Percentiles rank a stretch among this genome's conserved stretches.
Conservation (phyloP, 2,888 invertebrate species). For the Spodoptera littoralis region DNA sequence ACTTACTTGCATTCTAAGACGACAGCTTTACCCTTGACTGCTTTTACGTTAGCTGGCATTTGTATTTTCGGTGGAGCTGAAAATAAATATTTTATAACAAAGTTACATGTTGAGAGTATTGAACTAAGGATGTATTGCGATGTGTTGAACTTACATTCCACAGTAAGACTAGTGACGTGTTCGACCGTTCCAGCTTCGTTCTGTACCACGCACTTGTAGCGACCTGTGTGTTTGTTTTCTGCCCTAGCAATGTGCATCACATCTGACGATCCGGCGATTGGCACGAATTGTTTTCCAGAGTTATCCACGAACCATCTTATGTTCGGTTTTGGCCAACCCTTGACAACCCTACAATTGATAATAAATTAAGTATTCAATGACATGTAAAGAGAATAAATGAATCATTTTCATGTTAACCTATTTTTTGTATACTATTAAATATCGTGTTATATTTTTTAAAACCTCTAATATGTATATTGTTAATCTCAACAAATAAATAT, state of each 20-base stretch:
- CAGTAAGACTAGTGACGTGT: conserved; percentile 37
- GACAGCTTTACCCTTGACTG: conserved; percentile 20
- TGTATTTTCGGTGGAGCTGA: conserved; percentile 26
- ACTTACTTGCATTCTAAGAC: conserved; percentile 45
- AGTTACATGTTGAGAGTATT: neutral
- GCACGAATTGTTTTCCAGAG: neutral
- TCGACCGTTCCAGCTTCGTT: conserved; percentile 25
- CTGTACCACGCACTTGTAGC: conserved; percentile 39
- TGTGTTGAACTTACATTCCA: conserved; percentile 52
- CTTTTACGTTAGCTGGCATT: conserved; percentile 5
- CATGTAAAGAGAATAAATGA: no score
- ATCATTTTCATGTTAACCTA: no score
- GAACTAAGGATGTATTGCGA: no score
- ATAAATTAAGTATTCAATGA: neutral
- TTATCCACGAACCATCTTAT: conserved; percentile 30
- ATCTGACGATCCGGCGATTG: conserved; percentile 1
- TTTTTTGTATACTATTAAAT: no score
- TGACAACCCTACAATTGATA: conserved; percentile 15
- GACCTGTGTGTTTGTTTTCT: conserved; percentile 20
- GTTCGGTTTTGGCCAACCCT: conserved; percentile 37
- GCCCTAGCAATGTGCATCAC: conserved; percentile 13
- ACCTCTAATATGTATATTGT: neutral
- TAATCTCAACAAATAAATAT: conserved; percentile 1
- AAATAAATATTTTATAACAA: conserved; percentile 5
- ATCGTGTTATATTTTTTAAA: no score